These are phyloP conservation scores for Keiferia lycopersicella DNA, from an alignment of 2,888 invertebrate genomes.

Conservation along the genomic window DNA sequence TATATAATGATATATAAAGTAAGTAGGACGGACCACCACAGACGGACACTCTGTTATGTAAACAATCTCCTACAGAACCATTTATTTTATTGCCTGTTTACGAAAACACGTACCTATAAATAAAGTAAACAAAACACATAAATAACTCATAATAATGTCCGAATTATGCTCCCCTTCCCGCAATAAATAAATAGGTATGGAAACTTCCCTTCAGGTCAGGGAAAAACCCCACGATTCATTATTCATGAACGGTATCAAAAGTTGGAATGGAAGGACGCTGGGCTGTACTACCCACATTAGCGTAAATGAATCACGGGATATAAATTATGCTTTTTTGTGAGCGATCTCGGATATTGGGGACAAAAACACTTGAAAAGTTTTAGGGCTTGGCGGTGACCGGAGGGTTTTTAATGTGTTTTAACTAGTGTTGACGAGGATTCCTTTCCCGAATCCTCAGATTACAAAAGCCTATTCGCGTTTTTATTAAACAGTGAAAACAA, in stretches of 20 bases:
- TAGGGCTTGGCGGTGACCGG: not conserved
- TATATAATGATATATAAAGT: too few relatives aligned
- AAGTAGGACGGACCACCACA: too few relatives aligned
- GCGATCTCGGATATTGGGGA: not conserved
- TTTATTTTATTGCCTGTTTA: not conserved
- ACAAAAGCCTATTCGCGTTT: too few relatives aligned
- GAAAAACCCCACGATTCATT: conserved; percentile 22
- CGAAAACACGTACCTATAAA: not conserved
- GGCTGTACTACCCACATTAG: conserved; percentile 13
- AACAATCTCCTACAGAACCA: not conserved
- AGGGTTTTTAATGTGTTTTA: not conserved
- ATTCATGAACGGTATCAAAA: conserved; percentile 28
- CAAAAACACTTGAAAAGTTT: not conserved
- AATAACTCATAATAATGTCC: conserved; percentile 8
- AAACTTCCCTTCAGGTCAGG: not conserved
- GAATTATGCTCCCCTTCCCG: conserved; percentile 12
- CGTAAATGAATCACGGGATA: conserved; percentile 25
- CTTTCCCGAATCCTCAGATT: too few relatives aligned
- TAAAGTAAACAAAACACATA: not conserved
- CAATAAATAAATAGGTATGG: conserved; percentile 4
- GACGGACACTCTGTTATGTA: too few relatives aligned
- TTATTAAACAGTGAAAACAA: too few relatives aligned
- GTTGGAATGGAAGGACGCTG: not conserved
- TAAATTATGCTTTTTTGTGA: not conserved
- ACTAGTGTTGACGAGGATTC: too few relatives aligned